Conservation (phyloP, 2,797 vertebrate species). For the Xiphophorus birchmanni region DNA sequence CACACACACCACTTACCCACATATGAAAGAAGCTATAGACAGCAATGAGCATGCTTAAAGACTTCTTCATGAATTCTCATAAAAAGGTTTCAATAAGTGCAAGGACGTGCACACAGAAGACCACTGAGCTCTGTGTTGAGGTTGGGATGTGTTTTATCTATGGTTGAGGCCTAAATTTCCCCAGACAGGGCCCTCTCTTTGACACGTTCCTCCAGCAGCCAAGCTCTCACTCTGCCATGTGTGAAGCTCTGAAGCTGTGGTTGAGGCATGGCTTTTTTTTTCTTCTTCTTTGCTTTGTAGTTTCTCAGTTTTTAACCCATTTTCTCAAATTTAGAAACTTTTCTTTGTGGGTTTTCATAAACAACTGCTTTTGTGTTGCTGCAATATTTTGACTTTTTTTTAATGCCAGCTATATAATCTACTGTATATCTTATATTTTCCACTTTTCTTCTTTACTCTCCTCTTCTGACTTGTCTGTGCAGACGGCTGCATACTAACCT, state of each 20-base stretch:
- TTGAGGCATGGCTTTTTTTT: constrained; percentile 58
- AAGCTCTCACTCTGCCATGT: constrained; percentile 70
- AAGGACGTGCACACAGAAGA: constrained; percentile 52
- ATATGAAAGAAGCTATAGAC: constrained; percentile 18
- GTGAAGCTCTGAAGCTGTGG: constrained; percentile 74
- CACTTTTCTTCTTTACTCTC: constrained; percentile 49
- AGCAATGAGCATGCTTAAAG: constrained; percentile 17
- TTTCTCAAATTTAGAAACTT: constrained; percentile 39
- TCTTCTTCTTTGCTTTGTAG: neutral
- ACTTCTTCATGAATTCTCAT: constrained; percentile 12
- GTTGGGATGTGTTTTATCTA: constrained; percentile 80
- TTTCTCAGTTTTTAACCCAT: constrained; percentile 7
- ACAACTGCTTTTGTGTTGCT: neutral
- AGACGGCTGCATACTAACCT: constrained; percentile 67
- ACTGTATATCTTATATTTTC: constrained; percentile 36
- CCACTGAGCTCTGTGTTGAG: constrained; percentile 69
- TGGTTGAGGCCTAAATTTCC: constrained; percentile 76
- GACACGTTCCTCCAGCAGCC: constrained; percentile 69
- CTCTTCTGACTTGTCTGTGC: constrained; percentile 36
- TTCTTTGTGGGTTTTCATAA: constrained; percentile 54
- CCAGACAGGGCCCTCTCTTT: constrained; percentile 75
- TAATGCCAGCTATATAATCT: constrained; percentile 7
- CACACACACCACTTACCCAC: constrained; percentile 24
- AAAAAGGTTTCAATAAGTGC: constrained; percentile 18
- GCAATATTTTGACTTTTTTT: constrained; percentile 1